Evolutionary conservation across 2,797 vertebrate genomes (phyloP).

Genomic region (Tragopan temminckii): DNA sequence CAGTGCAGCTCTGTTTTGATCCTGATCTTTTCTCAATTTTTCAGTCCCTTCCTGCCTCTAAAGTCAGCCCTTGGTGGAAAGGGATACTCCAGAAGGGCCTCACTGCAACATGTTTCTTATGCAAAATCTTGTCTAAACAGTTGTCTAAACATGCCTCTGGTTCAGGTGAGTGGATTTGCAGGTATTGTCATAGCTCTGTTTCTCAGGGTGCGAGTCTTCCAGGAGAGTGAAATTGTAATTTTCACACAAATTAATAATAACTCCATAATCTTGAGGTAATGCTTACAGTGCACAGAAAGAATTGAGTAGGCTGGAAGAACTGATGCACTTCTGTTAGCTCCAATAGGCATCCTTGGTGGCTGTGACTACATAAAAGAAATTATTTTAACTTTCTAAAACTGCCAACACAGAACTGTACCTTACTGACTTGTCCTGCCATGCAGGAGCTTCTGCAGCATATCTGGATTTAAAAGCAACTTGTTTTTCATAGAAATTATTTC

Average conservation of each 20-base stretch:
- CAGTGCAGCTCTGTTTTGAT: not conserved
- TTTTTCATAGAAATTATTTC: not conserved
- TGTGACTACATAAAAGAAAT: not conserved
- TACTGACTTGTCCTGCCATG: not conserved
- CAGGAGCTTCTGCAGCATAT: not conserved
- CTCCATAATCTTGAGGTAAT: not conserved
- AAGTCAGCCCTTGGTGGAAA: not conserved
- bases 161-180: not conserved
- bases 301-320: not conserved
- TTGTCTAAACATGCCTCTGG: not conserved
- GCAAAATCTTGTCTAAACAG: not conserved
- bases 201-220: not conserved
- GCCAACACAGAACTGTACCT: not conserved
- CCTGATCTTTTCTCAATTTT: slow-evolving; percentile 7
- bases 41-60: not conserved
- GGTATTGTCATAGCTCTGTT: not conserved
- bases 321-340: not conserved
- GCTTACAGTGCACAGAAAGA: not conserved
- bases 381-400: not conserved
- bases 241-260: not conserved
- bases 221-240: not conserved
- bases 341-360: not conserved
- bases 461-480: not conserved
- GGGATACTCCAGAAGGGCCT: not conserved
- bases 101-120: not conserved